A percentile compares a stretch with the other conserved stretches of the same genome.
These are phyloP conservation scores for Theocolax elegans DNA, from an alignment of 1,140 invertebrate species.

Conservation along the genomic window DNA sequence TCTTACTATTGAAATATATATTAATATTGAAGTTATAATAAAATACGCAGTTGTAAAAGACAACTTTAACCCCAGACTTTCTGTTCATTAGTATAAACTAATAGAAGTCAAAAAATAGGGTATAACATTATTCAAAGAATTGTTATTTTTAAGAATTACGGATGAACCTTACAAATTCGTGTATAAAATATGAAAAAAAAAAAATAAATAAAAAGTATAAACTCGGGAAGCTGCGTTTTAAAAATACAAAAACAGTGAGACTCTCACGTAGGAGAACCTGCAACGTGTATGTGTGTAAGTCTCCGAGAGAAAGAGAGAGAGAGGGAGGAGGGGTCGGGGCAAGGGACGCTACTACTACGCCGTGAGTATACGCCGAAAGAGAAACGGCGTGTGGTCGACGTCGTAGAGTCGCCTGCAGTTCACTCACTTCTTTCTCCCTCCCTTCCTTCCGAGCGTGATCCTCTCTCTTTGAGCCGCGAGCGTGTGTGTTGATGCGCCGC, in stretches of 20 bases:
- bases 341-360: slow-evolving; percentile 25
- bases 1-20: too few species aligned
- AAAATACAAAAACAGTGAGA: background rate
- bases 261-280: background rate
- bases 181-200: background rate
- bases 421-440: slow-evolving; percentile 16
- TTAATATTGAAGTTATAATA: too few species aligned
- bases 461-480: background rate
- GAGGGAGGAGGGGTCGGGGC: background rate
- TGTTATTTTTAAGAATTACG: too few species aligned
- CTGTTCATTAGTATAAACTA: too few species aligned
- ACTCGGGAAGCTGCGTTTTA: background rate
- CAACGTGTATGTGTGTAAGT: background rate
- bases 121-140: too few species aligned
- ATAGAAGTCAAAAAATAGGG: too few species aligned
- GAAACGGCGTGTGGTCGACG: slow-evolving; percentile 46
- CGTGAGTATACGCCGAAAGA: too few species aligned
- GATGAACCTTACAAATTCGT: too few species aligned
- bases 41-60: too few species aligned
- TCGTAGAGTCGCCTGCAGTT: slow-evolving; percentile 26
- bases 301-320: slow-evolving; percentile 32
- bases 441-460: background rate
- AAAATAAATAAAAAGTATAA: background rate
- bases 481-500: background rate
- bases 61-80: too few species aligned